Conservation (phyloP, 2,113 vertebrate genomes). For the Edolisoma coerulescens region DNA sequence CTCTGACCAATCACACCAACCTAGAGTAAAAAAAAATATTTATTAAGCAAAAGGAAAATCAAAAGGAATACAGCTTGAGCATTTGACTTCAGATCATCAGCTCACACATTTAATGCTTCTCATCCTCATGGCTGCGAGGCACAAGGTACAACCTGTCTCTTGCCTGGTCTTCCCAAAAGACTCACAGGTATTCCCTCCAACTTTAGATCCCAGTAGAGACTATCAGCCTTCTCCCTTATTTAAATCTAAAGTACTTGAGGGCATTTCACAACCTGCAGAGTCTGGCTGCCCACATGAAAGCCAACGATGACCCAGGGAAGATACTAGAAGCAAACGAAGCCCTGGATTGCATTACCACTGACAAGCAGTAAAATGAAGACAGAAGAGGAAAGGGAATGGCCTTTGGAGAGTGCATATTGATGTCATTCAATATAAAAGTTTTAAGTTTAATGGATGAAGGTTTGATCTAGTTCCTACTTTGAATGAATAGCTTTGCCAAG, state of each 20-base stretch:
- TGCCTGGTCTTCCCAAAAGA: neutral
- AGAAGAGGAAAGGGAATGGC: neutral
- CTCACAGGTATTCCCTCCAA: neutral
- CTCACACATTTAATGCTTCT: neutral
- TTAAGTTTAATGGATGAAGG: neutral
- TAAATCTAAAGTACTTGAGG: neutral
- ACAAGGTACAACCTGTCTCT: neutral
- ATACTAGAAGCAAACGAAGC: accelerated
- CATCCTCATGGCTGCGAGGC: neutral
- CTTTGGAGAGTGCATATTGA: neutral
- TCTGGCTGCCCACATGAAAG: neutral
- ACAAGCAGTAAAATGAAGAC: neutral
- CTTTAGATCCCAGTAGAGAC: neutral
- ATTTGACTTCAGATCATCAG: neutral
- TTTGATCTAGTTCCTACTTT: neutral
- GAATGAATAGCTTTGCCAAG: neutral
- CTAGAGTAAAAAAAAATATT: neutral
- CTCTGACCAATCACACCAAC: neutral
- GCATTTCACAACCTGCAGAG: neutral
- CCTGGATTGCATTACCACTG: neutral
- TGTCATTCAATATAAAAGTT: neutral
- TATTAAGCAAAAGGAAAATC: neutral
- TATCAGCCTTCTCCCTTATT: neutral
- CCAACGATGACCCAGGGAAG: neutral
- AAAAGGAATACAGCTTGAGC: neutral